phyloP scores from a whole-genome alignment of 1,140 invertebrate genomes.

The Laupala kohalensis region DNA sequence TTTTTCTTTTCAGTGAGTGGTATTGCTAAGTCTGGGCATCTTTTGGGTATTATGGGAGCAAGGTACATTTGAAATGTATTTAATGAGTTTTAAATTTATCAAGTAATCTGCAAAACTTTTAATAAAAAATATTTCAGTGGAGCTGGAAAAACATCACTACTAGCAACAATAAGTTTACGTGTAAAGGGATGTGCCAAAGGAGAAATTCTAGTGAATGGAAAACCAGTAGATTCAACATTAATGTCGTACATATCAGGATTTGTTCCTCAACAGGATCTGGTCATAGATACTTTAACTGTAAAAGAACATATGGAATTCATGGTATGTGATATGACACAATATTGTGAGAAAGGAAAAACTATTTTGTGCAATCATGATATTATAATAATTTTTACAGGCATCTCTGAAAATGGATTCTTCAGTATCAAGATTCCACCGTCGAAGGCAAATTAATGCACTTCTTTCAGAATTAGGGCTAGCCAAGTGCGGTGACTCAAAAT shows the following conservation, averaged over 20 bases:
- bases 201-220: constrained; percentile 52
- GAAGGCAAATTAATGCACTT: constrained; percentile 24
- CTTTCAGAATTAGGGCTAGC: constrained; percentile 45
- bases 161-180: constrained; percentile 51
- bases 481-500: constrained; percentile 38
- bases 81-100: not conserved
- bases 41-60: not conserved
- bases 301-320: constrained; percentile 62
- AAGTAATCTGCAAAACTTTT: not conserved
- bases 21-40: not conserved
- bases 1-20: not conserved
- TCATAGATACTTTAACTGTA: constrained; percentile 50
- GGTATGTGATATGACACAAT: constrained; percentile 32
- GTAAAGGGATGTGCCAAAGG: constrained; percentile 39
- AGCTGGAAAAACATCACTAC: constrained; percentile 54
- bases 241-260: constrained; percentile 57
- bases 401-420: constrained; percentile 31
- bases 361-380: constrained; percentile 21
- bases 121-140: constrained; percentile 36
- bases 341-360: not conserved
- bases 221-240: constrained; percentile 38
- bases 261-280: constrained; percentile 55
- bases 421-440: constrained; percentile 18
- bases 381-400: constrained; percentile 29
- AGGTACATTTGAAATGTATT: not conserved